phyloP scores from a whole-genome alignment of 2,113 vertebrate species.

The Anhinga rufa region DNA sequence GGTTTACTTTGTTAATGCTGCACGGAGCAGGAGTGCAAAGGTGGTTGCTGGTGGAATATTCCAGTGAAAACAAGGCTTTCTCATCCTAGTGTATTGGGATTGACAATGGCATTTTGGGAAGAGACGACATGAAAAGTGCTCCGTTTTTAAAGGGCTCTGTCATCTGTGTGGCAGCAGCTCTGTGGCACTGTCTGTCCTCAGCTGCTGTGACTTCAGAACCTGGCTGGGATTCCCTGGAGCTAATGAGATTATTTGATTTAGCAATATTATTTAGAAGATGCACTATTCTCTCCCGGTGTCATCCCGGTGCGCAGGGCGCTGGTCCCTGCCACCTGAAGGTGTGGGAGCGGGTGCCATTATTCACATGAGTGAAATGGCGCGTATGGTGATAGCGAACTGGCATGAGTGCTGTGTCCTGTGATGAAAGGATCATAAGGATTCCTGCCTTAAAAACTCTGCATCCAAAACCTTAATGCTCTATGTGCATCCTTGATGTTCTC shows the following conservation, averaged over 20 bases:
- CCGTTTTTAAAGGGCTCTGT: background rate
- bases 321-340: background rate
- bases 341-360: background rate
- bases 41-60: background rate
- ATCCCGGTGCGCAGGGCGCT: background rate
- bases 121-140: background rate
- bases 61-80: background rate
- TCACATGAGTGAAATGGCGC: background rate
- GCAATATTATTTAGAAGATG: background rate
- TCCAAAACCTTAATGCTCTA: background rate
- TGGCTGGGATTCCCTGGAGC: background rate
- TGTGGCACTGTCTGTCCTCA: background rate
- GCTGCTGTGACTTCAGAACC: background rate
- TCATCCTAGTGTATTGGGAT: background rate
- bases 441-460: background rate
- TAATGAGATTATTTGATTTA: background rate
- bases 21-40: background rate
- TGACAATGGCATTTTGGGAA: background rate
- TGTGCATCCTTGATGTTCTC: background rate
- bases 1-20: background rate
- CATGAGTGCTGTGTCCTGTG: background rate
- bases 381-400: rapidly evolving
- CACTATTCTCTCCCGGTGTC: background rate
- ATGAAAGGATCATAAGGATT: background rate
- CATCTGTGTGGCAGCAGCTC: background rate